These are phyloP conservation scores for Aeoliscus strigatus DNA, from an alignment of 2,797 vertebrate genomes.

Conservation along the genomic window DNA sequence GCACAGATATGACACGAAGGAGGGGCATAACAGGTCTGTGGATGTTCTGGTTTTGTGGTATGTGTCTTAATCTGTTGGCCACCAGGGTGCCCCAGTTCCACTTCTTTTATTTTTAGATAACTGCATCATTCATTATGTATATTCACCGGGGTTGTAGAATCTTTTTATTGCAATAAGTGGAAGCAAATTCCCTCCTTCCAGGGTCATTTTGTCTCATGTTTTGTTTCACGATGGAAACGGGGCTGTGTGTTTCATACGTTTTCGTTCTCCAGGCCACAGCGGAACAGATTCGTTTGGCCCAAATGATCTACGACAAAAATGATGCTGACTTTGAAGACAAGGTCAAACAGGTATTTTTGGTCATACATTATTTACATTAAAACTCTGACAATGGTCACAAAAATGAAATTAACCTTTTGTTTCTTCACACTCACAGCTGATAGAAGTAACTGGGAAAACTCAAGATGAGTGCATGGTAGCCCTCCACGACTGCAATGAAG, in stretches of 20 bases:
- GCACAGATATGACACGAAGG: not conserved
- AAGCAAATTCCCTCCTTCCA: too few relatives aligned
- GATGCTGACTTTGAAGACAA: constrained; percentile 95
- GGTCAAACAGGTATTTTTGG: constrained; percentile 86
- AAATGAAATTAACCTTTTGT: not conserved
- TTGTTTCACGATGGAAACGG: not conserved
- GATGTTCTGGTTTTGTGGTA: not conserved
- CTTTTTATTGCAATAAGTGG: not conserved
- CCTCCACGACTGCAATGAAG: constrained; percentile 95
- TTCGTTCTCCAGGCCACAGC: constrained; percentile 86
- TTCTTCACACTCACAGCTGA: constrained; percentile 74
- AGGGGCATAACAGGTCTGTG: not conserved
- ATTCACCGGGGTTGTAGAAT: not conserved
- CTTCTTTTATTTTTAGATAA: not conserved
- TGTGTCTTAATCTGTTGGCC: not conserved
- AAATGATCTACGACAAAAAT: constrained; percentile 96
- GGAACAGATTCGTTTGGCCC: constrained; percentile 96
- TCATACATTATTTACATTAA: not conserved
- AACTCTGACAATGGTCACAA: not conserved
- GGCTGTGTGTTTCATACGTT: not conserved
- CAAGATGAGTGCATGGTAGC: constrained; percentile 97
- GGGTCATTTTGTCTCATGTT: not conserved
- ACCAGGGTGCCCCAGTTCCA: not conserved
- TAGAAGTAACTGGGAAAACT: constrained; percentile 94
- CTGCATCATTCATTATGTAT: too few relatives aligned